These are phyloP conservation scores for Antheraea assamensis DNA, from an alignment of 2,888 invertebrate species.

Conservation along the genomic window DNA sequence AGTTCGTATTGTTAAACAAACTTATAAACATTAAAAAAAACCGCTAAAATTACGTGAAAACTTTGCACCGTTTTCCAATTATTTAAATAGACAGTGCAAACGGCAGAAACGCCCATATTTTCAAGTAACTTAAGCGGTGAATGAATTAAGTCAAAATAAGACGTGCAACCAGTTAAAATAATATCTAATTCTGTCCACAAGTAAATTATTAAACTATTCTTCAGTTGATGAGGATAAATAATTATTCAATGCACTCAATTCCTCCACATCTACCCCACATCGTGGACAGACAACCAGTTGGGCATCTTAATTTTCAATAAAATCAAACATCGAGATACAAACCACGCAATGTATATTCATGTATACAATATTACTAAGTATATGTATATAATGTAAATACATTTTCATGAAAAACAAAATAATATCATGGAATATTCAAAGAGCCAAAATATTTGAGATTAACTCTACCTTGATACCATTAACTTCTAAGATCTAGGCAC, in stretches of 20 bases:
- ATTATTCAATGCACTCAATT: conserved; percentile 58
- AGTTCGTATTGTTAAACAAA: conserved; percentile 77
- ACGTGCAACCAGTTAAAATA: conserved; percentile 73
- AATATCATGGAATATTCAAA: conserved; percentile 83
- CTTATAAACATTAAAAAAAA: conserved; percentile 65
- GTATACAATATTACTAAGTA: conserved; percentile 82
- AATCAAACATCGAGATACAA: conserved; percentile 79
- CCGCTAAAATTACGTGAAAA: conserved; percentile 72
- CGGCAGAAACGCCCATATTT: conserved; percentile 60
- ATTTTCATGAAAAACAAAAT: conserved; percentile 81
- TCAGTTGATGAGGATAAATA: conserved; percentile 45
- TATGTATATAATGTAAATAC: conserved; percentile 82
- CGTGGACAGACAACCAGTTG: conserved; percentile 72
- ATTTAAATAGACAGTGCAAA: conserved; percentile 55
- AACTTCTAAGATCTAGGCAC: conserved; percentile 83
- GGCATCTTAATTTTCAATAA: conserved; percentile 78
- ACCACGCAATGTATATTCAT: conserved; percentile 81
- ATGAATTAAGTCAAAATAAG: conserved; percentile 77
- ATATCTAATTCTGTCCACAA: conserved; percentile 59
- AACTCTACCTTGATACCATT: conserved; percentile 82
- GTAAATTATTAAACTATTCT: conserved; percentile 42
- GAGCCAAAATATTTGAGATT: conserved; percentile 82
- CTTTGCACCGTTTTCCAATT: conserved; percentile 56
- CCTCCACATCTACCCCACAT: conserved; percentile 51
- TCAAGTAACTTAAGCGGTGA: conserved; percentile 69